phyloP scores from a whole-genome alignment of 2,888 invertebrate genomes.

The Thera britannica region DNA sequence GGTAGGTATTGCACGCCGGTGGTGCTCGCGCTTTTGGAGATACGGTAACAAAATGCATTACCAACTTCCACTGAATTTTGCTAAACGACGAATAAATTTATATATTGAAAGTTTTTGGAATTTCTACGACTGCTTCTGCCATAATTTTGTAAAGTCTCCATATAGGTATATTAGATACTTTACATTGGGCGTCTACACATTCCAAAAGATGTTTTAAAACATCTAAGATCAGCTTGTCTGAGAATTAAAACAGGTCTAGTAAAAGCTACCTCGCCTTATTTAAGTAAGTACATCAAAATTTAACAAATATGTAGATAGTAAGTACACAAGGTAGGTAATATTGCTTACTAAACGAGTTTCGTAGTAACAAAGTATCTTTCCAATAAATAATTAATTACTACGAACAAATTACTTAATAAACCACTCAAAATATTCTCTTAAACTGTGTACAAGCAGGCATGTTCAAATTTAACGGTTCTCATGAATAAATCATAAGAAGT shows the following conservation, averaged over 20 bases:
- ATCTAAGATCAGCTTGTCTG: too few species aligned
- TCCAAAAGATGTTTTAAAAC: too few species aligned
- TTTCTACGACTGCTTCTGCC: not conserved
- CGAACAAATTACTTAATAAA: conserved; percentile 74
- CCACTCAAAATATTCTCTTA: conserved; percentile 66
- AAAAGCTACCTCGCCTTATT: too few species aligned
- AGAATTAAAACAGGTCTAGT: too few species aligned
- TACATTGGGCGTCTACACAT: too few species aligned
- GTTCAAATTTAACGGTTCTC: conserved; percentile 81
- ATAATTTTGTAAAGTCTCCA: too few species aligned
- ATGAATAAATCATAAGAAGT: conserved; percentile 84
- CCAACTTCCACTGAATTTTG: conserved; percentile 24
- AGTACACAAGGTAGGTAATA: not conserved
- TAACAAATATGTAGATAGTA: not conserved
- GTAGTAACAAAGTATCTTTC: conserved; percentile 38
- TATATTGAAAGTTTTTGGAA: conserved; percentile 9
- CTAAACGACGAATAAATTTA: conserved; percentile 18
- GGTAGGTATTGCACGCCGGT: conserved; percentile 49
- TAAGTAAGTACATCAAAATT: too few species aligned
- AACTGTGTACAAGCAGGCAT: conserved; percentile 66
- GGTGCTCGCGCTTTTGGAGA: conserved; percentile 50
- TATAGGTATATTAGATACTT: too few species aligned
- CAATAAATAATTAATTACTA: conserved; percentile 46
- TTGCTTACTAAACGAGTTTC: conserved; percentile 11
- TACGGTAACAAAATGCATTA: conserved; percentile 53